phyloP scores from a whole-genome alignment of 2,113 vertebrate genomes.

The Hippocampus barbouri region DNA sequence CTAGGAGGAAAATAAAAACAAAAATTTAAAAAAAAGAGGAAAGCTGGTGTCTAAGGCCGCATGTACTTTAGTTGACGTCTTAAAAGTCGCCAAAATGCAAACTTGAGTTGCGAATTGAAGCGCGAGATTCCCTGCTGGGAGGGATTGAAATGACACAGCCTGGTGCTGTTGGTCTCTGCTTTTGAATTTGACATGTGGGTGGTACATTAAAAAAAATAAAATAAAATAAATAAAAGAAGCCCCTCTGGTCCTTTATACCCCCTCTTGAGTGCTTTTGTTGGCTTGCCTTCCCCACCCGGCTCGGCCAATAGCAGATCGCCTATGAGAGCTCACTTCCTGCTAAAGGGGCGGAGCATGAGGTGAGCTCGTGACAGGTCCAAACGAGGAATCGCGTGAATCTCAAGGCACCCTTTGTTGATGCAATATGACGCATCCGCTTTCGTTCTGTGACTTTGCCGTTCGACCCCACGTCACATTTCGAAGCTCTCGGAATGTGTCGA shows the following conservation, averaged over 20 bases:
- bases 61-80: background rate
- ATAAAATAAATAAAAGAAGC: constrained; percentile 45
- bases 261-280: constrained; percentile 29
- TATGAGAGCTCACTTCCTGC: constrained; percentile 30
- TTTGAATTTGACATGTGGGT: constrained; percentile 23
- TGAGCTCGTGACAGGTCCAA: constrained; percentile 11
- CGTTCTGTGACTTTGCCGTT: background rate
- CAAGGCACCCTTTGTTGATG: constrained; percentile 9
- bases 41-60: background rate
- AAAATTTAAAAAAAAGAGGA: background rate
- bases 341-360: constrained; percentile 2
- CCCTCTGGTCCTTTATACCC: too few relatives aligned
- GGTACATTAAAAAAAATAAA: constrained; percentile 27
- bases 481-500: constrained; percentile 1
- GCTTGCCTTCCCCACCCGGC: constrained; percentile 5
- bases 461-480: background rate
- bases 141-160: constrained; percentile 22
- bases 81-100: background rate
- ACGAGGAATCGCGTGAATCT: background rate
- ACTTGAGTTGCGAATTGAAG: background rate
- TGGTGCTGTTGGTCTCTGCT: constrained; percentile 9
- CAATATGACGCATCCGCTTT: background rate
- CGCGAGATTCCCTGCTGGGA: constrained; percentile 6
- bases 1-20: background rate
- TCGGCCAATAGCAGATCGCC: constrained; percentile 34